Evolutionary conservation across 2,888 invertebrate species (phyloP).

Genomic region (Pseudanteris insignis): DNA sequence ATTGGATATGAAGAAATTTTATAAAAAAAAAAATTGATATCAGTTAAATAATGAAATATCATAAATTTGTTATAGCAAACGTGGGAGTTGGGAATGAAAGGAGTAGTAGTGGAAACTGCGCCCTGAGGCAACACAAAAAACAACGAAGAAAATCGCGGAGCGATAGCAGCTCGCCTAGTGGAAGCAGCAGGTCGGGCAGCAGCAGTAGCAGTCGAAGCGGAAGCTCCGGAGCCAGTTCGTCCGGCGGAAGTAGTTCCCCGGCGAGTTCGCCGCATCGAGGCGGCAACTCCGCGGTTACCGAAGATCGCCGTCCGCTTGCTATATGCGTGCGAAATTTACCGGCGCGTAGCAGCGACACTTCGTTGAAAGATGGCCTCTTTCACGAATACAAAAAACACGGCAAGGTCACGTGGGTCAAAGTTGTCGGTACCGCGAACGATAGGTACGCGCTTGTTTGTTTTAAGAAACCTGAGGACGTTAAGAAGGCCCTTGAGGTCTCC

Average conservation of each 20-base stretch:
- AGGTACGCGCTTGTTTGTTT: conserved; percentile 95
- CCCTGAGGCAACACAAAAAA: conserved; percentile 66
- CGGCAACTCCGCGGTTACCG: conserved; percentile 69
- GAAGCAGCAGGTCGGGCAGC: conserved; percentile 69
- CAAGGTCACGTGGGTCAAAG: conserved; percentile 94
- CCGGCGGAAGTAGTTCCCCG: conserved; percentile 71
- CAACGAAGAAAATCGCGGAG: conserved; percentile 64
- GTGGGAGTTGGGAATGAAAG: conserved; percentile 49
- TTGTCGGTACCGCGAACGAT: conserved; percentile 90
- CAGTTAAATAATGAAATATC: too few species aligned
- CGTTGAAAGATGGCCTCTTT: conserved; percentile 95
- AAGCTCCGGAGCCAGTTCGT: conserved; percentile 69
- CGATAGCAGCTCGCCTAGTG: conserved; percentile 63
- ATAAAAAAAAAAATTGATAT: too few species aligned
- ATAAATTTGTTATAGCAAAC: conserved; percentile 21
- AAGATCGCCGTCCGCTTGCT: conserved; percentile 80
- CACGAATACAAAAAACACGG: conserved; percentile 99
- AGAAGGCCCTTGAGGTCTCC: conserved; percentile 94
- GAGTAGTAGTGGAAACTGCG: conserved; percentile 59
- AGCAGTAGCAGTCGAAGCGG: conserved; percentile 65
- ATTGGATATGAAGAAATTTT: too few species aligned
- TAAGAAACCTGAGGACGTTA: conserved; percentile 96
- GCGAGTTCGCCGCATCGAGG: conserved; percentile 69
- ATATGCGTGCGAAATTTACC: conserved; percentile 93
- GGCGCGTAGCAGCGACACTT: conserved; percentile 89